Percentiles rank a stretch among this genome's conserved stretches.
These are phyloP conservation scores for Philantomba maxwellii DNA, from an alignment of 2,113 vertebrate species.

Conservation along the genomic window DNA sequence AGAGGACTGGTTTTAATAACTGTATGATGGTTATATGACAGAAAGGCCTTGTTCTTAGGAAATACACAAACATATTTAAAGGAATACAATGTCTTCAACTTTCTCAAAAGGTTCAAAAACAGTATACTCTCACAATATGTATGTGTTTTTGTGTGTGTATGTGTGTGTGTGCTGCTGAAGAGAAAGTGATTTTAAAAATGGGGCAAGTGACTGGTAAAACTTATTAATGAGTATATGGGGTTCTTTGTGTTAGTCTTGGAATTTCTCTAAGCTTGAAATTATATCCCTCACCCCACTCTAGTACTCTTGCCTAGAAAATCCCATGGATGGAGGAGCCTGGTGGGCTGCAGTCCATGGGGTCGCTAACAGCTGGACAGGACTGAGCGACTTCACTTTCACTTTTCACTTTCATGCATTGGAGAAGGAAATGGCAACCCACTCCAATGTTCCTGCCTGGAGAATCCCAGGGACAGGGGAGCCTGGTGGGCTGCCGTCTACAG, in stretches of 20 bases:
- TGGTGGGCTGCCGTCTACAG: no score
- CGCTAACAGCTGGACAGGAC: no score
- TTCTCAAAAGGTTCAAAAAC: background rate
- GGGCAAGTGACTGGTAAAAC: background rate
- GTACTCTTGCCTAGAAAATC: no score
- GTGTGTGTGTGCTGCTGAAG: background rate
- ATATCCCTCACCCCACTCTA: background rate
- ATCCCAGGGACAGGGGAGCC: no score
- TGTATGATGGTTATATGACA: background rate
- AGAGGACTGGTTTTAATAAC: background rate
- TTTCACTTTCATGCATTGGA: no score
- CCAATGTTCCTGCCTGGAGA: no score
- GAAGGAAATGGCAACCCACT: no score
- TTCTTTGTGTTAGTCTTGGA: background rate
- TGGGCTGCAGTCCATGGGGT: no score
- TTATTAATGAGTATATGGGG: background rate
- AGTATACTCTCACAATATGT: background rate
- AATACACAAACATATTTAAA: background rate
- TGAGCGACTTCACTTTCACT: no score
- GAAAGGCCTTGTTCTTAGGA: background rate
- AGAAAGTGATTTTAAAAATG: background rate
- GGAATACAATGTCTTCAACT: background rate
- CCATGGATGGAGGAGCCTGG: no score
- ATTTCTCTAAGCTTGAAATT: background rate
- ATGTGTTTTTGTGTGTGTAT: rapidly evolving